Evolutionary conservation across 2,113 vertebrate genomes (phyloP).

Genomic region (Willisornis vidua): DNA sequence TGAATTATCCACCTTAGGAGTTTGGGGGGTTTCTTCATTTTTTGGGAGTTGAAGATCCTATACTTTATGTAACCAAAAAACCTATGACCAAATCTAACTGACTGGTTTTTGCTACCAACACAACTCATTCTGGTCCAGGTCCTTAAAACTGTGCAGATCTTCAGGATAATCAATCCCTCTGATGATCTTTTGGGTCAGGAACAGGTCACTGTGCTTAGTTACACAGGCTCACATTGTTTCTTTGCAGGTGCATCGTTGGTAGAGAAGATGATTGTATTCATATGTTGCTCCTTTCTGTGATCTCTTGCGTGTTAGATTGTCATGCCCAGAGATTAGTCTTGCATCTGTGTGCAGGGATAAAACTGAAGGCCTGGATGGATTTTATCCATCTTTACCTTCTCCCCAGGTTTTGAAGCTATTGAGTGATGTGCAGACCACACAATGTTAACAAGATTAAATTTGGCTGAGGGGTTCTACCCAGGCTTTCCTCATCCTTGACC

Average conservation of each 20-base stretch:
- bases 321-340: not conserved
- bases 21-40: rapidly evolving
- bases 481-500: not conserved
- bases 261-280: not conserved
- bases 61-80: not conserved
- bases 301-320: not conserved
- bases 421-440: not conserved
- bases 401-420: not conserved
- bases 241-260: not conserved
- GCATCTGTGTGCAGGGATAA: not conserved
- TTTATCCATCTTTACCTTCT: not conserved
- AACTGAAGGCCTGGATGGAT: not conserved
- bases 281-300: not conserved
- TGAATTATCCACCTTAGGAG: not conserved
- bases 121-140: not conserved
- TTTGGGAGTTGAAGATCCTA: not conserved
- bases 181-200: not conserved
- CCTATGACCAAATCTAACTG: not conserved
- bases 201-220: not conserved
- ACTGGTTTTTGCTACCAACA: not conserved
- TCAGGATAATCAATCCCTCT: not conserved
- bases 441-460: not conserved
- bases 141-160: not conserved
- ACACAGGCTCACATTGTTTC: not conserved
- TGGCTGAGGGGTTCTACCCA: rapidly evolving